Conservation (phyloP, 2,888 invertebrate genomes). For the Tenthredo mesomela region DNA sequence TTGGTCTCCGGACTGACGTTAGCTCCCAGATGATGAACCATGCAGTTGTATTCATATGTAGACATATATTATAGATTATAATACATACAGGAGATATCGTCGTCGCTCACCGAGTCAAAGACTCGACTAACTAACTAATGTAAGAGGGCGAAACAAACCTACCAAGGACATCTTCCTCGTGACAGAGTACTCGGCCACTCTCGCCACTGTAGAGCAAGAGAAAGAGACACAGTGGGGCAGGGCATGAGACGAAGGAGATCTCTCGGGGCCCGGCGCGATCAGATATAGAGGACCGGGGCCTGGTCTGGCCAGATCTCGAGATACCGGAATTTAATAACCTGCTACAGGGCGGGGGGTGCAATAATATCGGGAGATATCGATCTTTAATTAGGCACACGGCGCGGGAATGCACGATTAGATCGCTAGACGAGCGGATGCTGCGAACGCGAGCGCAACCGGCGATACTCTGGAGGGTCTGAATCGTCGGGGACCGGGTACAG, state of each 20-base stretch:
- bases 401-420: constrained; percentile 75
- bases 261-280: constrained; percentile 70
- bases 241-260: constrained; percentile 65
- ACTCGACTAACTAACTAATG: constrained; percentile 30
- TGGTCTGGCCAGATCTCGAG: constrained; percentile 73
- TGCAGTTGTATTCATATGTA: background rate
- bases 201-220: constrained; percentile 25
- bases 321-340: constrained; percentile 77
- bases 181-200: constrained; percentile 44
- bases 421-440: constrained; percentile 69
- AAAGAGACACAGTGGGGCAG: constrained; percentile 44
- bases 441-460: constrained; percentile 33
- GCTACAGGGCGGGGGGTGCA: constrained; percentile 72
- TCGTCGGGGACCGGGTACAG: constrained; percentile 24
- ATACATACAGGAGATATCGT: background rate
- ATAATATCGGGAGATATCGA: constrained; percentile 78
- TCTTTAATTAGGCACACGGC: constrained; percentile 78
- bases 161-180: constrained; percentile 39
- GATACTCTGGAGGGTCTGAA: constrained; percentile 58
- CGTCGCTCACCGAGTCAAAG: background rate
- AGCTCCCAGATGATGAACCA: background rate
- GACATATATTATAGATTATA: background rate
- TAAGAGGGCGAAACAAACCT: constrained; percentile 54
- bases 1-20: background rate
- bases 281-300: constrained; percentile 71